phyloP scores from a whole-genome alignment of 2,113 vertebrate genomes.

The Sceloporus undulatus region DNA sequence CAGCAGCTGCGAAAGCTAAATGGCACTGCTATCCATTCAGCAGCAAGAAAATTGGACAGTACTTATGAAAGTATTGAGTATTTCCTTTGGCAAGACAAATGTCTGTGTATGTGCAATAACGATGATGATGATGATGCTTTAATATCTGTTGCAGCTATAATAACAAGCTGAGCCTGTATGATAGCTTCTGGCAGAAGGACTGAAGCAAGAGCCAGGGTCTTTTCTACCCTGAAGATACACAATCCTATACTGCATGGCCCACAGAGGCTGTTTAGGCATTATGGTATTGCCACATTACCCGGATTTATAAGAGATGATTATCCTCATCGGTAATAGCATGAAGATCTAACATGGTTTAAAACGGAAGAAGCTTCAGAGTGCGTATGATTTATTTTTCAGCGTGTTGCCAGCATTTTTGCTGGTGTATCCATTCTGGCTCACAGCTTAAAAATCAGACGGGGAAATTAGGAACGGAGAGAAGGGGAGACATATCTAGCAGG shows the following conservation, averaged over 20 bases:
- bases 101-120: background rate
- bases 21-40: background rate
- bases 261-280: constrained; percentile 3
- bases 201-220: background rate
- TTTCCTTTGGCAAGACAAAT: background rate
- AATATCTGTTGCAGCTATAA: constrained; percentile 5
- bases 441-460: background rate
- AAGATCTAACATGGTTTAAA: background rate
- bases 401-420: background rate
- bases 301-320: background rate
- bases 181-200: background rate
- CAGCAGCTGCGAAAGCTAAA: background rate
- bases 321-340: constrained; percentile 19
- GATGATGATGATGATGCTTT: background rate
- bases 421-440: background rate
- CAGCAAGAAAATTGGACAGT: background rate
- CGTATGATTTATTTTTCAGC: background rate
- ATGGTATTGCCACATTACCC: background rate
- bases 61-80: background rate
- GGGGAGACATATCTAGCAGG: background rate
- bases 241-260: background rate
- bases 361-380: background rate
- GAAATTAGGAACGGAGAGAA: constrained; percentile 4
- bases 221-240: background rate
- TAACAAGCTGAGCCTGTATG: background rate